Evolutionary conservation across 2,113 vertebrate genomes (phyloP).

Genomic region (Pavo muticus): DNA sequence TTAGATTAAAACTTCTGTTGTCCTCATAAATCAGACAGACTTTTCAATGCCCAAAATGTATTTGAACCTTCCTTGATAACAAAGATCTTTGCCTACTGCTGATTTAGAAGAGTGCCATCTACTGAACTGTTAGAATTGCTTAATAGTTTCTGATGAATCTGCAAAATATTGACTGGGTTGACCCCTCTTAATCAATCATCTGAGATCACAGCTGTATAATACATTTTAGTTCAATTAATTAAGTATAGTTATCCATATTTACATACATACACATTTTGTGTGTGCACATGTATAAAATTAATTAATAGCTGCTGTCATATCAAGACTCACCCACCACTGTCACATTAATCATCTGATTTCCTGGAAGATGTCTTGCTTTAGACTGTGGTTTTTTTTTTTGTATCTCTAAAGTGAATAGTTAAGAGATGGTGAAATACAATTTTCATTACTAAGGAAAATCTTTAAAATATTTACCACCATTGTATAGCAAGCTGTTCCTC

Average conservation of each 20-base stretch:
- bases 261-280: not conserved
- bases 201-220: not conserved
- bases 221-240: not conserved
- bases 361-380: not conserved
- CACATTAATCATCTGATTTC: not conserved
- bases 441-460: not conserved
- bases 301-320: not conserved
- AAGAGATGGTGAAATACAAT: not conserved
- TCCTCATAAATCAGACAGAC: not conserved
- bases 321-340: not conserved
- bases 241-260: not conserved
- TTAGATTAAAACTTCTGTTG: not conserved
- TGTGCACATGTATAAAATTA: not conserved
- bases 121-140: not conserved
- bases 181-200: not conserved
- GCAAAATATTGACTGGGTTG: not conserved
- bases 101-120: not conserved
- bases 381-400: not conserved
- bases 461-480: not conserved
- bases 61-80: not conserved
- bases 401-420: not conserved
- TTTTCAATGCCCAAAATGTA: not conserved
- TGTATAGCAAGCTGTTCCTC: not conserved
- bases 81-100: not conserved
- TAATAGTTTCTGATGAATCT: not conserved